These are phyloP conservation scores for Epizoanthus illoricatus DNA, from an alignment of 92 coral and sea anemone species.

Conservation along the genomic window DNA sequence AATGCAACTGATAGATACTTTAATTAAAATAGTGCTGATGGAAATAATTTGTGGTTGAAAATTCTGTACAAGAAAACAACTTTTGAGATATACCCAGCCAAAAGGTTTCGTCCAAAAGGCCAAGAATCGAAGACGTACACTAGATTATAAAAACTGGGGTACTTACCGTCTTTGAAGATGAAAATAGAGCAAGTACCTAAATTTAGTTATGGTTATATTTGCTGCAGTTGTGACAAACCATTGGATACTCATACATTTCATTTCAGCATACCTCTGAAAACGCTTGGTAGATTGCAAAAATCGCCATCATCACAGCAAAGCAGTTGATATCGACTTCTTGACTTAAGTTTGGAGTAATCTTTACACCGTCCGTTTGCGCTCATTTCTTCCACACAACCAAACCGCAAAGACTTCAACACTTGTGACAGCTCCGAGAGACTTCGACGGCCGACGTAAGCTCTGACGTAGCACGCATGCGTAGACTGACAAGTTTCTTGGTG, in stretches of 20 bases:
- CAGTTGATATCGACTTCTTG: neutral
- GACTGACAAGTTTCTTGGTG: constrained; percentile 25
- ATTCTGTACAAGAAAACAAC: too few relatives aligned
- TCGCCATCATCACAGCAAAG: constrained; percentile 48
- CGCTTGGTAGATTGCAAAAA: constrained; percentile 58
- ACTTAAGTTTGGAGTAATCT: neutral
- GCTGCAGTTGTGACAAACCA: neutral
- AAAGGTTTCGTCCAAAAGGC: too few relatives aligned
- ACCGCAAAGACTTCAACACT: constrained; percentile 17
- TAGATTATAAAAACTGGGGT: too few relatives aligned
- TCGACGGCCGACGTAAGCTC: constrained; percentile 4
- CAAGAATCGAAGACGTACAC: too few relatives aligned
- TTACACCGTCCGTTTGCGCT: constrained; percentile 6
- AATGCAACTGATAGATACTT: too few relatives aligned
- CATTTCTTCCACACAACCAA: constrained; percentile 49
- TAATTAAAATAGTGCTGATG: too few relatives aligned
- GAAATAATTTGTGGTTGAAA: too few relatives aligned
- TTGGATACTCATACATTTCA: neutral
- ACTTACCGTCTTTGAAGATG: too few relatives aligned
- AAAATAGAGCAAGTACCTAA: too few relatives aligned
- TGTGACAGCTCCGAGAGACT: neutral
- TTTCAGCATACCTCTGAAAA: constrained; percentile 35
- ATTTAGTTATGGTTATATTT: too few relatives aligned
- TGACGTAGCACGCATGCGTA: constrained; percentile 28
- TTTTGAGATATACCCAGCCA: too few relatives aligned